Conservation (phyloP, 2,113 vertebrate species). For the Laticauda colubrina region DNA sequence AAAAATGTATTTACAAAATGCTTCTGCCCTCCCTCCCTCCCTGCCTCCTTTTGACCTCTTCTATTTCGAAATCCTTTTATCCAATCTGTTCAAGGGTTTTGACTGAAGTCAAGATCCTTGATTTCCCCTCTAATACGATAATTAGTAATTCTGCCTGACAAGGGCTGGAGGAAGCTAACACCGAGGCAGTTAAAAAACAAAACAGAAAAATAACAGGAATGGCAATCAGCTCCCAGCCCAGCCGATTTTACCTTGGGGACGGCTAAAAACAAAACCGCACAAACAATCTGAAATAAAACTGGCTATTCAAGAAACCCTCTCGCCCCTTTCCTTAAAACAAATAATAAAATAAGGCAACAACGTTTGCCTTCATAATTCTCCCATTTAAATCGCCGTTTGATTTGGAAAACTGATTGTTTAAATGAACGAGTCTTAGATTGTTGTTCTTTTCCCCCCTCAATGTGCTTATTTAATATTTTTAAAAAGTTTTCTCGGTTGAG, state of each 20-base stretch:
- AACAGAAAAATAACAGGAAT: background rate
- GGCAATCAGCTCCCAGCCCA: background rate
- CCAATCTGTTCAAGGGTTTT: conserved; percentile 60
- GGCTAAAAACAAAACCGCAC: background rate
- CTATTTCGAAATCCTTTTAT: conserved; percentile 55
- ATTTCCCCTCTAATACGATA: conserved; percentile 48
- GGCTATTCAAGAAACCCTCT: background rate
- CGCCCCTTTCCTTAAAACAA: background rate
- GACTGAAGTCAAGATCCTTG: conserved; percentile 57
- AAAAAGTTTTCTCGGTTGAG: background rate
- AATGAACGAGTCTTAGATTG: background rate
- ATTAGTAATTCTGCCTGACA: conserved; percentile 55
- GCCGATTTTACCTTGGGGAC: background rate
- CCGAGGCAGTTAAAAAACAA: background rate
- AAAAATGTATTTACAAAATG: conserved; percentile 37
- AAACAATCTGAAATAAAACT: background rate
- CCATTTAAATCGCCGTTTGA: background rate
- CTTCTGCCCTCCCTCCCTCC: background rate
- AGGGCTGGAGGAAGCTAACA: conserved; percentile 22
- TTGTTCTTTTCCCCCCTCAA: background rate
- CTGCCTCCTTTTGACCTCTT: conserved; percentile 32
- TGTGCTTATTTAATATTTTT: background rate
- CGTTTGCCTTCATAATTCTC: background rate
- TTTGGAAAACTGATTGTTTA: background rate
- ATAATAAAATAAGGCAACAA: background rate